phyloP scores from a whole-genome alignment of 2,888 invertebrate genomes.

The Drosophila picticornis region DNA sequence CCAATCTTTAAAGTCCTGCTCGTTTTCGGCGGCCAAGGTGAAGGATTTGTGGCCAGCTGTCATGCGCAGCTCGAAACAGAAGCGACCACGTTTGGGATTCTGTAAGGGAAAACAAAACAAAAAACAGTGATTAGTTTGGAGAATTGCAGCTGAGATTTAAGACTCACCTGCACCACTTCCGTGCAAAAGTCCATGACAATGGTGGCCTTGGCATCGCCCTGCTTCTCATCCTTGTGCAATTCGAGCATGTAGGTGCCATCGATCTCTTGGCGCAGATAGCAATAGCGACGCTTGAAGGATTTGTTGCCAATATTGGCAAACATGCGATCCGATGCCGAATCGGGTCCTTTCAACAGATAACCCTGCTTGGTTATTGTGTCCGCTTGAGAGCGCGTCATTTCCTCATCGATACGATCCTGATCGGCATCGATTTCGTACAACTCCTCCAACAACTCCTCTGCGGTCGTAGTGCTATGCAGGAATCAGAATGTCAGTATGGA shows the following conservation, averaged over 20 bases:
- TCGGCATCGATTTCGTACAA: slow-evolving; percentile 96
- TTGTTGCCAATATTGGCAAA: slow-evolving; percentile 96
- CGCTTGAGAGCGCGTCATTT: slow-evolving; percentile 87
- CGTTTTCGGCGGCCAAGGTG: slow-evolving; percentile 94
- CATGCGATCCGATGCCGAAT: slow-evolving; percentile 94
- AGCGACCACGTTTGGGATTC: slow-evolving; percentile 94
- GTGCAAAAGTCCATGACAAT: slow-evolving; percentile 97
- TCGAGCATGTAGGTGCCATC: slow-evolving; percentile 96
- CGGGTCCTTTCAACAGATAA: slow-evolving; percentile 95
- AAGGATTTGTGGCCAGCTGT: slow-evolving; percentile 94
- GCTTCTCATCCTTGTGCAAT: slow-evolving; percentile 96
- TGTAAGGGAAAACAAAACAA: slow-evolving; percentile 67
- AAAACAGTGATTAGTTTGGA: neutral
- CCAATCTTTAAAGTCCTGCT: slow-evolving; percentile 93
- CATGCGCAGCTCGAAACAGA: slow-evolving; percentile 95
- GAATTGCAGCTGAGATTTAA: accelerated
- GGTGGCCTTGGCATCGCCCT: slow-evolving; percentile 95
- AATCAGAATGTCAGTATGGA: neutral
- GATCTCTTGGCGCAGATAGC: slow-evolving; percentile 94
- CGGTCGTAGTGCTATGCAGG: slow-evolving; percentile 85
- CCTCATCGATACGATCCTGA: slow-evolving; percentile 91
- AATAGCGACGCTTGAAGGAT: slow-evolving; percentile 95
- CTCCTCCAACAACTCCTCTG: slow-evolving; percentile 91
- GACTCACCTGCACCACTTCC: slow-evolving; percentile 91
- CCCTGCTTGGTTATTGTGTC: slow-evolving; percentile 95